These are phyloP conservation scores for Lanius ludovicianus DNA, from an alignment of 2,113 vertebrate genomes.

Conservation along the genomic window DNA sequence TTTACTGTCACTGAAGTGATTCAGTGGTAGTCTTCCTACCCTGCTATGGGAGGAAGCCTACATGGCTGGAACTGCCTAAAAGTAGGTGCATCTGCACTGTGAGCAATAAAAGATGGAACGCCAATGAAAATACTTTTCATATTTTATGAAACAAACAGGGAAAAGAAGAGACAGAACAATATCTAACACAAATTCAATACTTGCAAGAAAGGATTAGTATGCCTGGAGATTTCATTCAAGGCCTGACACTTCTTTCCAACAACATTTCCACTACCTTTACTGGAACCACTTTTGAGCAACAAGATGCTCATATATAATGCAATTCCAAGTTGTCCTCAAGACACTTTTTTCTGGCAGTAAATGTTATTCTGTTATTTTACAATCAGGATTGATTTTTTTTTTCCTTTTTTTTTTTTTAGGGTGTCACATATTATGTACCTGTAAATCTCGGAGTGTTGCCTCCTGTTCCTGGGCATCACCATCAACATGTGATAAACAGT, in stretches of 20 bases:
- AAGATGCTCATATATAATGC: background rate
- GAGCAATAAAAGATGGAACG: background rate
- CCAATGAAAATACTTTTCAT: background rate
- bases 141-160: background rate
- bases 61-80: background rate
- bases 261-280: background rate
- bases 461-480: conserved; percentile 84
- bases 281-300: background rate
- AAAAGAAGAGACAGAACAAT: background rate
- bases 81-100: background rate
- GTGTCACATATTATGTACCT: conserved; percentile 72
- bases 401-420: background rate
- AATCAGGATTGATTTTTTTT: background rate
- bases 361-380: background rate
- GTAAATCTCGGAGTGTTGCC: conserved; percentile 81
- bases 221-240: background rate
- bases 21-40: background rate
- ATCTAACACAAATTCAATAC: background rate
- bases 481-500: conserved; percentile 78
- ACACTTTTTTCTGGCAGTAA: background rate
- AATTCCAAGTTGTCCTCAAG: background rate
- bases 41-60: background rate
- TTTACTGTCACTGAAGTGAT: background rate
- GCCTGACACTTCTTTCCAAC: background rate
- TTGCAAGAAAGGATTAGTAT: background rate